Conservation (phyloP, 2,797 vertebrate genomes). For the Neosalanx taihuensis region DNA sequence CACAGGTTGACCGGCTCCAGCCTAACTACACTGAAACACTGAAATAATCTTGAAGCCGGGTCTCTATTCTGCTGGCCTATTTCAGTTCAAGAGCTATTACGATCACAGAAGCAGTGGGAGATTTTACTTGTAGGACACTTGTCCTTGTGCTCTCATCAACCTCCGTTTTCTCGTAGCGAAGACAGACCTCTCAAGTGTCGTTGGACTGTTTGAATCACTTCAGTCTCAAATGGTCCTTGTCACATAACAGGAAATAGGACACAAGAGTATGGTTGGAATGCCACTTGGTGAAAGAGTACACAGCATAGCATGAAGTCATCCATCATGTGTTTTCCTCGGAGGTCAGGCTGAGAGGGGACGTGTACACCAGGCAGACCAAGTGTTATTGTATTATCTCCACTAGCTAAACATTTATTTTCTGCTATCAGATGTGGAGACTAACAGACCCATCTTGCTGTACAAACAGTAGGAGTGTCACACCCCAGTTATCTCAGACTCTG, state of each 20-base stretch:
- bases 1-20: slow-evolving; percentile 48
- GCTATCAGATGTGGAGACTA: slow-evolving; percentile 44
- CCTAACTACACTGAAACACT: slow-evolving; percentile 54
- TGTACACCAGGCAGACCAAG: slow-evolving; percentile 29
- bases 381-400: slow-evolving; percentile 55
- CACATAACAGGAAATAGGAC: slow-evolving; percentile 65
- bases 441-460: slow-evolving; percentile 38
- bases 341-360: slow-evolving; percentile 51
- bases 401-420: slow-evolving; percentile 70
- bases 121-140: slow-evolving; percentile 69
- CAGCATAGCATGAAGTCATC: slow-evolving; percentile 48
- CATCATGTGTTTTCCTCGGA: slow-evolving; percentile 51
- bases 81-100: slow-evolving; percentile 72
- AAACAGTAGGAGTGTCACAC: slow-evolving; percentile 48
- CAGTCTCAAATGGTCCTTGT: slow-evolving; percentile 67
- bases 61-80: slow-evolving; percentile 63
- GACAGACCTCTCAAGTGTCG: slow-evolving; percentile 68
- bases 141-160: slow-evolving; percentile 70
- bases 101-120: slow-evolving; percentile 65
- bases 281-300: slow-evolving; percentile 49
- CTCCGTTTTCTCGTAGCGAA: slow-evolving; percentile 64
- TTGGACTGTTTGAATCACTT: slow-evolving; percentile 66
- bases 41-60: slow-evolving; percentile 58
- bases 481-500: slow-evolving; percentile 29
- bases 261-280: slow-evolving; percentile 43